Conservation (phyloP, 2,113 vertebrate species). For the Aegypius monachus region DNA sequence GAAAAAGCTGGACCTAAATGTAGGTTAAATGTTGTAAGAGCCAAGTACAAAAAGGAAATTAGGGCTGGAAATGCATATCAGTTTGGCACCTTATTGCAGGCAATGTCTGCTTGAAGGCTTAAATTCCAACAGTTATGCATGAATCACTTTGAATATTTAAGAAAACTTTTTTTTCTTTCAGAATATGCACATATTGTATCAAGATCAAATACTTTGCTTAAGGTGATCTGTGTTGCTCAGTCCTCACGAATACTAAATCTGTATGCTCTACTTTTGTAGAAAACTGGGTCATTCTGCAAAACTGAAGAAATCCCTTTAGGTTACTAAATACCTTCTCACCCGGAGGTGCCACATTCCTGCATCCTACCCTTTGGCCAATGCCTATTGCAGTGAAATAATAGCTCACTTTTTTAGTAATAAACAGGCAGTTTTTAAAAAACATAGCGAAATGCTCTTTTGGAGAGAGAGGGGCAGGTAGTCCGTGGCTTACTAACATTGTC, state of each 20-base stretch:
- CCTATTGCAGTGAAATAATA: neutral
- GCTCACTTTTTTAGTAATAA: neutral
- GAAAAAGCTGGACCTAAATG: neutral
- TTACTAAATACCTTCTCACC: neutral
- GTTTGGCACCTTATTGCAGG: neutral
- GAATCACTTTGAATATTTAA: neutral
- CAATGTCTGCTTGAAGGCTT: neutral
- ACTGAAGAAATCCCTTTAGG: neutral
- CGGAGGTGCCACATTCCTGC: neutral
- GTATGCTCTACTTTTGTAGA: neutral
- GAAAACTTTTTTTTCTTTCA: neutral
- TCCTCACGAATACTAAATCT: neutral
- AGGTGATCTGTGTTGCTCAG: neutral
- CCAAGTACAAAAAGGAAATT: neutral
- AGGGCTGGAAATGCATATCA: neutral
- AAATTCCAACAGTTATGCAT: neutral
- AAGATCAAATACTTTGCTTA: neutral
- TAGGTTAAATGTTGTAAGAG: neutral
- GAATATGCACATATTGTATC: neutral
- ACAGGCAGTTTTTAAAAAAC: neutral
- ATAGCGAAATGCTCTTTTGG: neutral
- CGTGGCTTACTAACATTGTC: neutral
- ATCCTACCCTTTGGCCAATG: neutral
- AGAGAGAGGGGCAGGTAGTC: neutral
- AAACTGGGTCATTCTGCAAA: conserved; percentile 15